These are phyloP conservation scores for Amblyraja radiata DNA, from an alignment of 2,797 vertebrate genomes.

Conservation along the genomic window DNA sequence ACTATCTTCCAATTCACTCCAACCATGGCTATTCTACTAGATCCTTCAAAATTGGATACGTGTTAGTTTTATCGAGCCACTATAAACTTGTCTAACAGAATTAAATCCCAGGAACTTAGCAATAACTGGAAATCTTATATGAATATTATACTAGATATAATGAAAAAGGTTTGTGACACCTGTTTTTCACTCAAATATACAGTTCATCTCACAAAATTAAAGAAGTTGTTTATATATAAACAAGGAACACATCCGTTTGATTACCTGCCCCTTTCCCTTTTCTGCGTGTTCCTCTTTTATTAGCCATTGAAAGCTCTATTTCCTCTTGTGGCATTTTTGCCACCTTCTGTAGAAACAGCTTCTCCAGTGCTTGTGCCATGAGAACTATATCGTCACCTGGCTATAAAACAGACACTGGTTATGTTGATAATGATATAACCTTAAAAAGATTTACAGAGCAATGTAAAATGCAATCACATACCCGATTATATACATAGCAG, in stretches of 20 bases:
- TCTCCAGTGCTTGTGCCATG: conserved; percentile 86
- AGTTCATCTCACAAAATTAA: neutral
- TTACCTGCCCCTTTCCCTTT: conserved; percentile 45
- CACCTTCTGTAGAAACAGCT: conserved; percentile 75
- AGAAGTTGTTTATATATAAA: neutral
- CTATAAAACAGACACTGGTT: conserved; percentile 52
- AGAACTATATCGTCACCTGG: conserved; percentile 81
- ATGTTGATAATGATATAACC: neutral
- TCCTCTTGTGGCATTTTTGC: conserved; percentile 78
- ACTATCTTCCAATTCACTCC: no score
- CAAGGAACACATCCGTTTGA: neutral
- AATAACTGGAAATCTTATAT: no score
- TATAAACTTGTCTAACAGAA: neutral
- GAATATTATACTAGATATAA: no score
- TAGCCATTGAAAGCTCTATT: conserved; percentile 48
- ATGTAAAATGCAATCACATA: conserved; percentile 49
- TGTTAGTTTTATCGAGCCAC: neutral
- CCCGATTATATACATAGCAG: conserved; percentile 88
- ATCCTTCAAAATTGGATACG: neutral
- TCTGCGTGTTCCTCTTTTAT: conserved; percentile 60
- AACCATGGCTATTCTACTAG: no score
- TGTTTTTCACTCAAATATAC: neutral
- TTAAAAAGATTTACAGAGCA: neutral
- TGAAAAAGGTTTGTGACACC: neutral
- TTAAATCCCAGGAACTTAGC: neutral